Evolutionary conservation across 2,888 invertebrate genomes (phyloP), one percentile per base, ranked within the genome.

Genomic region (Drosophila leonis): DNA sequence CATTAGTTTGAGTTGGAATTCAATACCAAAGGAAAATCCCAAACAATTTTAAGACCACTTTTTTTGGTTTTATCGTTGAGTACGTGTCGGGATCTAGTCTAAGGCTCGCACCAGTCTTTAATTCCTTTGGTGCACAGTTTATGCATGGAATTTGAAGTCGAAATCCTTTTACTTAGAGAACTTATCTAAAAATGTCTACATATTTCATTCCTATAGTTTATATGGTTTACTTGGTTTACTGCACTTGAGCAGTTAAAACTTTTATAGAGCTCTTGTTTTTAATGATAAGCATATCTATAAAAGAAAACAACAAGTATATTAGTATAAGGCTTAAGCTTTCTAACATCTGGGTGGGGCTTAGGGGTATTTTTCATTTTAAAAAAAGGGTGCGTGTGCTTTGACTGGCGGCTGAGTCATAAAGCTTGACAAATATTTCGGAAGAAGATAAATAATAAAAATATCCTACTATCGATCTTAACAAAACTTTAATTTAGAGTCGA

Each of bases 281-380:
- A 13, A 20, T 42, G 63, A 65, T 42, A 65, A 51, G 20, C 9
- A 13, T 49, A 49, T 27, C 18, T 12, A 49, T 15, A 49, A 41
- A 18, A 9, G 12, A n/a, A 4, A 15, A 15, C 3, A 15, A 20
- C 18, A 6, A 1, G 12, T 20, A 29, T 20, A 46, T 48, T 64
- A 37, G 10, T 39, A 24, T 13, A 18, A 5, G 42, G 5, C 27
- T 51, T 37, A n/a, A 29, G n/a, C 12, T 4, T 4, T n/a, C 3
- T 33, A 42, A 29, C 27, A 44, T 62, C 24, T 42, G 35, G 33
- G 15, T 27, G 6, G 33, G 37, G n/a, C n/a, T 44, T 44, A 29
- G 20, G 35, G n/a, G 2, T 24, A 12, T n/a, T 27, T 24, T 12
- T 10, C 18, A 18, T 12, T 12, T 48, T 15, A 56, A 24, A 20